Evolutionary conservation across 2,113 vertebrate genomes (phyloP), one percentile per base, ranked within the genome.

Genomic region (Galemys pyrenaicus): DNA sequence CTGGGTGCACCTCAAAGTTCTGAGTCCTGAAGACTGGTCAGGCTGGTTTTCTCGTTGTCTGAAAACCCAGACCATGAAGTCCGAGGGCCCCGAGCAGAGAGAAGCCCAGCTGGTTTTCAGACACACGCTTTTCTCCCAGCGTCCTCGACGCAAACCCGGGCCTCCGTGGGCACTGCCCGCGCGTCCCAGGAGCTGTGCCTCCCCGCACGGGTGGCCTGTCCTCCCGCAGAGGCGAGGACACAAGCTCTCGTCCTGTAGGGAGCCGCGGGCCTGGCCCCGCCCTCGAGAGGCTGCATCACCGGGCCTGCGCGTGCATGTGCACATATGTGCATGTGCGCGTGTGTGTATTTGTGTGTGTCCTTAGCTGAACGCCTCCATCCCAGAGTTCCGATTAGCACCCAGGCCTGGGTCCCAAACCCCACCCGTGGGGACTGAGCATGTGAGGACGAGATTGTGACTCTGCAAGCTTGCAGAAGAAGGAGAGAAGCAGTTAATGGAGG

Each of bases 201-300:
- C 32, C 41, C 0, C 2, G 24, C 54, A 3, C 10, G 1, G 44
- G n/a, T 3, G 44, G n/a, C 37, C 4, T 0, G 22, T 6, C 12
- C 6, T 65, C 44, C 44, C 37, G 3, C 13, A 1, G 26, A 46
- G 35, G 9, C 28, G 24, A 35, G 49, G 46, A 54, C 44, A 30
- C 54, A 54, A 20, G 17, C 17, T 5, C 51, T 54, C 19, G 15
- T 54, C 51, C 51, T 54, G 3, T 17, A 54, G 49, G 10, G 49
- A 13, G 51, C 51, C 51, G 20, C 51, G 20, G 49, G 51, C 51
- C 51, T 20, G 19, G 51, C 51, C 51, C 2, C 3, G 46, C 12
- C n/a, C 32, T 9, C 5, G 28, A 10, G 20, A 17, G 0, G 3
- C 64, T 30, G 4, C 30, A 12, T 49, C 49, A 10, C 6, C 2